Base-by-base conservation (phyloP, 2,797 vertebrate genomes). In the Danio choprae region DNA sequence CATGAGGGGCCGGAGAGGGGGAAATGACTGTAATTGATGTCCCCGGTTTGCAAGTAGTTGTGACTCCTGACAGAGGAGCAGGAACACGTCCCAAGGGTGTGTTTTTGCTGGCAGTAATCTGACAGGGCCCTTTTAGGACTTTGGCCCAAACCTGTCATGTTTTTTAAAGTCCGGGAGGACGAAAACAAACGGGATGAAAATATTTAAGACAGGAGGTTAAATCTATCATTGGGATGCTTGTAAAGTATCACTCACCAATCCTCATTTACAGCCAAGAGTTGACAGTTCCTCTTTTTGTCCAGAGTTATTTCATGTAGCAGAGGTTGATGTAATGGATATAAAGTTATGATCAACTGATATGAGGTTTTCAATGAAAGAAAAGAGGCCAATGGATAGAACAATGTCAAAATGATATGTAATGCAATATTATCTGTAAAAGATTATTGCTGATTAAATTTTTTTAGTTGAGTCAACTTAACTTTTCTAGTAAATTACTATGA, bases 31-130 rank as follows among this genome's bases (percentile, higher is more conserved):
- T 86, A 85, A 87, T 86, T 86, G 86, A 88, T 86, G 84, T 84
- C 81, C 79, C 48, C 16, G 64, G 78, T 86, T 89, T 81, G 81
- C 87, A 86, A 86, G 85, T 86, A 84, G 83, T 82, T 86, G 89
- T 86, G 83, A 89, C 81, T 89, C 86, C 83, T 88, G 79, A 88
- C 86, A 85, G 85, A 85, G 79, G 83, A 73, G 62, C 85, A 84
- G 84, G 84, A 88, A 89, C 86, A 87, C 78, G 84, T 87, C 84
- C 85, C 79, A 67, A 78, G 83, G 86, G 81, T 79, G 46, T 87
- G 85, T 88, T 88, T 84, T 82, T 82, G 65, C 84, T 89, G 88
- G 86, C 86, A 84, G 72, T 40, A 62, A 60, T 65, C 77, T 78
- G 81, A 75, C 73, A 84, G 73, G 29, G 70, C 77, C 71, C 75